Evolutionary conservation across 2,113 vertebrate genomes (phyloP), one percentile per base, ranked within the genome.

Genomic region (Gadus macrocephalus): DNA sequence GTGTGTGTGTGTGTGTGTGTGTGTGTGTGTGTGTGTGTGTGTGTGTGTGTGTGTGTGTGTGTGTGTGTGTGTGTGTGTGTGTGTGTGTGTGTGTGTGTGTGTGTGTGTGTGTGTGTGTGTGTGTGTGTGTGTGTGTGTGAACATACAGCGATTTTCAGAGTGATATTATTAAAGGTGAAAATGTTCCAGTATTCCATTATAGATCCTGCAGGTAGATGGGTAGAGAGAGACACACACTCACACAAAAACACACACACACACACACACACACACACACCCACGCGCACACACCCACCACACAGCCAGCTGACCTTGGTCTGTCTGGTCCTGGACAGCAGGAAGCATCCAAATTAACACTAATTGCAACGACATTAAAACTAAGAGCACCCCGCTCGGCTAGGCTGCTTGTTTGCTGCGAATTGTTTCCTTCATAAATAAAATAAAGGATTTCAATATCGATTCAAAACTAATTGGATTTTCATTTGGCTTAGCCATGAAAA

Each of bases 151-250:
- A 66, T 58, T 77, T 76, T 53, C 59, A 73, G 66, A 22, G 59
- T 75, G 74, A 84, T 64, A 71, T 75, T 69, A 88, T 85, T 76
- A 71, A 82, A 81, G 53, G 56, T 73, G 83, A 84, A 81, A 80
- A 53, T 78, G 77, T 65, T 64, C 67, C 66, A 73, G 77, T 76
- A 73, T 86, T 79, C 81, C 64, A 73, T 70, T 80, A 53, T 62
- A 67, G 8, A 78, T 75, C 70, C 78, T 75, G 70, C 56, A 77
- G 77, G 69, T 55, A 78, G 67, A 25, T 70, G 59, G 25, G 31
- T 69, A 74, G 75, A 28, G 74, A 14, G 15, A 16, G 12, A 64
- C 14, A 9, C 31, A 42, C 58, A 27, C 31, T 5, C 38, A 27
- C 28, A 38, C 3, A 31, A 53, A 7, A 15, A 31, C 3, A 31